Evolutionary conservation across 2,113 vertebrate species (phyloP), one percentile per base, ranked within the genome.

Genomic region (Myrmecobius fasciatus): DNA sequence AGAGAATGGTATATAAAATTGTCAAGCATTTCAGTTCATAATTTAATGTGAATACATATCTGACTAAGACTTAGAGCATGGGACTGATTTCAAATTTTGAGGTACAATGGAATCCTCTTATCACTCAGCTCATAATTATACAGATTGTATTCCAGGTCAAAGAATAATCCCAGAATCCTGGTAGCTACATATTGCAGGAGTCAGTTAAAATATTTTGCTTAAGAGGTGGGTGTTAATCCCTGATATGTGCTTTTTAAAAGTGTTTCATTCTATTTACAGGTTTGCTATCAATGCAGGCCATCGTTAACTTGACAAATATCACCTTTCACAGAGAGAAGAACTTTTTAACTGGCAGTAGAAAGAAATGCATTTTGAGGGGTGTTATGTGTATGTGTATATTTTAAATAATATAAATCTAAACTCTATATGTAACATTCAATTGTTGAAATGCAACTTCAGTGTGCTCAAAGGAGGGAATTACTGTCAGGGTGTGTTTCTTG

Each of bases 331-430:
- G 22, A 7, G 60, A n/a, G 17, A 83, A 22, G n/a, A 83, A 43
- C 67, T 83, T 95, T 96, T 90, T 90, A 36, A 95, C 53, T 49
- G 89, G 93, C 60, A 96, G 60, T 52, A 28, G 75, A 92, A 92
- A 92, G 90, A 93, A 96, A 91, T 91, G 88, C 89, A 95, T 94
- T 93, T 54, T 53, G 14, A 53, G 93, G 88, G n/a, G 67, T 24
- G n/a, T 83, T 83, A 89, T 60, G 60, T 53, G 53, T 53, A 94
- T 93, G 92, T 95, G 53, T 93, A 89, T 90, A 53, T 95, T 97
- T 97, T 97, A 96, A 97, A 97, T 96, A 96, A 93, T 95, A 95
- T 53, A 96, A 97, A 95, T 83, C 94, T 93, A 96, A 97, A 97
- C 96, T 92, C 91, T 52, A 52, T 93, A 91, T 89, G 95, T 96